A percentile compares a stretch with the other conserved stretches of the same genome.
These are phyloP conservation scores for Pelecanoides urinatrix DNA, from an alignment of 2,113 vertebrate species.

Conservation along the genomic window DNA sequence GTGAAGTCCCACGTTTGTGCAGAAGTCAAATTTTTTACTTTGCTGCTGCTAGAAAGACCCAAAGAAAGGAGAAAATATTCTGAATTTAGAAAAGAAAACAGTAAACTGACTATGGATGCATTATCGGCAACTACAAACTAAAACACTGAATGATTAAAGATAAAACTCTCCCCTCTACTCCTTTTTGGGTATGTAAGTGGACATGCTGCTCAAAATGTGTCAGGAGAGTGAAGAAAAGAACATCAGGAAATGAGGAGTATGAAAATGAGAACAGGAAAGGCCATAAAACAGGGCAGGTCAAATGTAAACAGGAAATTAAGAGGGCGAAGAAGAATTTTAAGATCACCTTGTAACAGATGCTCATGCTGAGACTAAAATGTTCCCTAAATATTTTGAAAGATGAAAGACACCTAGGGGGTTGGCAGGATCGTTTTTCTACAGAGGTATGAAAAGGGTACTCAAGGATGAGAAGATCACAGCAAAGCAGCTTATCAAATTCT, in stretches of 20 bases:
- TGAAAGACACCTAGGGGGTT: not conserved
- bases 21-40: not conserved
- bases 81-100: not conserved
- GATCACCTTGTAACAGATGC: not conserved
- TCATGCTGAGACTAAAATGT: not conserved
- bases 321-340: not conserved
- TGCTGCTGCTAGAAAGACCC: not conserved
- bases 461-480: not conserved
- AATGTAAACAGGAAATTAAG: slow-evolving; percentile 19
- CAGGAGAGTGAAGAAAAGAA: not conserved
- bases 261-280: not conserved
- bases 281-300: not conserved
- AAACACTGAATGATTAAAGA: not conserved
- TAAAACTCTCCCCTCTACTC: not conserved
- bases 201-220: not conserved
- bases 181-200: not conserved
- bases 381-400: not conserved
- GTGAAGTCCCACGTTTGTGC: not conserved
- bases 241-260: not conserved
- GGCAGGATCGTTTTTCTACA: not conserved
- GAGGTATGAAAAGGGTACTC: not conserved
- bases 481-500: not conserved
- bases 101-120: not conserved
- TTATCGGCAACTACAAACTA: not conserved
- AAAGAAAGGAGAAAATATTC: not conserved